Conservation (phyloP, 2,888 invertebrate genomes). For the Agonum fuliginosum region DNA sequence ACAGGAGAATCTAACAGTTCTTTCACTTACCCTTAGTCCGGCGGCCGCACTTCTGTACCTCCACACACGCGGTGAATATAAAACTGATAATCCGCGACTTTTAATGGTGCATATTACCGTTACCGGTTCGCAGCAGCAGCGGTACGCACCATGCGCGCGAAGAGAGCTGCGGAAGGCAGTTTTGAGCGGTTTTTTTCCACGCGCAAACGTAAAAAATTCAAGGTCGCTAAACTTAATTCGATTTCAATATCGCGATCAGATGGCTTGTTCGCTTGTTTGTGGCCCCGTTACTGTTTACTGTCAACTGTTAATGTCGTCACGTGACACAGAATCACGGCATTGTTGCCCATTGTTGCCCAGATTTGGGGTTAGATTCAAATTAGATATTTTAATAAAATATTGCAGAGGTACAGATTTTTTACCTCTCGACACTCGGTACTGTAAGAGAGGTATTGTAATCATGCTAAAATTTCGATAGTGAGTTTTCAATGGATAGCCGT, state of each 20-base stretch:
- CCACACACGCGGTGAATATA: constrained; percentile 49
- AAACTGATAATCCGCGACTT: constrained; percentile 65
- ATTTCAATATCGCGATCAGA: constrained; percentile 56
- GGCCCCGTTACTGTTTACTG: constrained; percentile 36
- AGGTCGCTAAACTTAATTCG: constrained; percentile 57
- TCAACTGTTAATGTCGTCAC: constrained; percentile 10
- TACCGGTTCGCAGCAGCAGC: constrained; percentile 56
- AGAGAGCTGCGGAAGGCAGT: constrained; percentile 44
- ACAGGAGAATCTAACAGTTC: constrained; percentile 64
- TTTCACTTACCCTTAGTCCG: constrained; percentile 56
- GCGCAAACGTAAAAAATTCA: constrained; percentile 61
- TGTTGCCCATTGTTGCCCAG: constrained; percentile 16
- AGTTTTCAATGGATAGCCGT: background rate
- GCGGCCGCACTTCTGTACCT: background rate
- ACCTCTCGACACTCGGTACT: too few species aligned
- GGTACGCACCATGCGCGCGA: constrained; percentile 37
- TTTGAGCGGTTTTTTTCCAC: constrained; percentile 59
- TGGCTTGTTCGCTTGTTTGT: constrained; percentile 43
- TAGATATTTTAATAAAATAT: too few species aligned
- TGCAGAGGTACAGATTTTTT: background rate
- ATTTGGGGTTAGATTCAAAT: too few species aligned
- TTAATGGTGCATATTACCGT: constrained; percentile 62
- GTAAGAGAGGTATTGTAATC: too few species aligned
- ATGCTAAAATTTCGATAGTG: too few species aligned
- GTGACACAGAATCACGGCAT: constrained; percentile 4